These are phyloP conservation scores for Hedya salicella DNA, from an alignment of 2,888 invertebrate species.

Conservation along the genomic window DNA sequence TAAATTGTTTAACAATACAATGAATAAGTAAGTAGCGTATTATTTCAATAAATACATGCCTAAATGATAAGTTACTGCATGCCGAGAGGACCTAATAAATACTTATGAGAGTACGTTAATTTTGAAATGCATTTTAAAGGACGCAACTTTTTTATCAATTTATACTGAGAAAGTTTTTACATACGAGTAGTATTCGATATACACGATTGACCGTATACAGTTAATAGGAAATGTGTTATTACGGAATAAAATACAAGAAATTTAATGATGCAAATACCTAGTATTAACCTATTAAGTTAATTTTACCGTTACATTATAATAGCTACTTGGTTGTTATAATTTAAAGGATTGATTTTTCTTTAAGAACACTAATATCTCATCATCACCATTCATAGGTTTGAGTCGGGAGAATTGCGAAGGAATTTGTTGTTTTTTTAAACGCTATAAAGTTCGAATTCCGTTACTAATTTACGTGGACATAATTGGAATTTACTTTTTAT, in stretches of 20 bases:
- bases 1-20: constrained; percentile 8
- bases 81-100: background rate
- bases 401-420: too few species aligned
- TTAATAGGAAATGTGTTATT: constrained; percentile 7
- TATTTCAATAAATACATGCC: constrained; percentile 14
- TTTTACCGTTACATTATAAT: too few species aligned
- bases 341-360: too few species aligned
- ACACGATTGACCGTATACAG: background rate
- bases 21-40: constrained; percentile 9
- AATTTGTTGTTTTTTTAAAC: too few species aligned
- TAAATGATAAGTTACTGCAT: constrained; percentile 7
- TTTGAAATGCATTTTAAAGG: background rate
- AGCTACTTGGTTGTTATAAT: too few species aligned
- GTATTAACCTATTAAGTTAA: too few species aligned
- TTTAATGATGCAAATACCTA: too few species aligned
- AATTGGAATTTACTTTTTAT: too few species aligned
- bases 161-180: background rate
- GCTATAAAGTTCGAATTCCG: too few species aligned
- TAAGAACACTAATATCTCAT: too few species aligned
- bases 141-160: background rate
- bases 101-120: background rate
- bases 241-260: background rate
- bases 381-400: too few species aligned
- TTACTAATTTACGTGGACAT: too few species aligned
- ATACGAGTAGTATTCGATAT: background rate